Evolutionary conservation across 2,113 vertebrate genomes (phyloP), one percentile per base, ranked within the genome.

Genomic region (Pteruthius melanotis): DNA sequence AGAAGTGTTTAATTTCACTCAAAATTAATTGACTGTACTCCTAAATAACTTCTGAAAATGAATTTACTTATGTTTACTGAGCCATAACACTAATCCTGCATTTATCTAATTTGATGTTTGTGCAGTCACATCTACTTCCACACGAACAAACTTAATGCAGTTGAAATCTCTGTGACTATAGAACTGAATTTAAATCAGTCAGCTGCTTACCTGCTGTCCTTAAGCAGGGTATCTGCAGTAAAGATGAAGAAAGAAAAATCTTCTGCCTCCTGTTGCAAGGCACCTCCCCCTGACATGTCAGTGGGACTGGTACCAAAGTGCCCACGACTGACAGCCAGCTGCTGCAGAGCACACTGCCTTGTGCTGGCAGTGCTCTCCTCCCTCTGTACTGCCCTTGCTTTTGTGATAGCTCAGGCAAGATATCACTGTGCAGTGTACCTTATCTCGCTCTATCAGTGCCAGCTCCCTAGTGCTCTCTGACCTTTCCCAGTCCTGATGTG

Each of bases 401-500:
- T 57, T 39, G 15, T 18, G 85, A 75, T 84, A 89, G 69, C 76
- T 53, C 21, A 44, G 65, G 68, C 76, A 89, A 64, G 52, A 42
- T 74, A 12, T 85, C 50, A 1, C 33, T 15, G 40, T 27, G 24
- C 63, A 64, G n/a, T 16, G 4, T 11, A 31, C 60, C 37, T 75
- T 83, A 53, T 75, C 85, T 81, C 0, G 0, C 52, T 20, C 44
- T 82, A 42, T 83, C 72, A 27, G 31, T 68, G 65, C 83, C 79
- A 92, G 60, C 65, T 84, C 69, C 69, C 6, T 1, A 16, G 83
- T 23, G 40, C 70, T 66, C 47, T 63, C 64, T 93, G 90, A 92
- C 92, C 94, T 96, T 90, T 87, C 71, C 80, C 86, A 96, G 88
- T 50, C 86, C 72, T 93, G 49, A 78, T 68, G 42, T 75, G 89